Evolutionary conservation across 2,888 invertebrate species (phyloP), one percentile per base, ranked within the genome.

Genomic region (Laothoe populi): DNA sequence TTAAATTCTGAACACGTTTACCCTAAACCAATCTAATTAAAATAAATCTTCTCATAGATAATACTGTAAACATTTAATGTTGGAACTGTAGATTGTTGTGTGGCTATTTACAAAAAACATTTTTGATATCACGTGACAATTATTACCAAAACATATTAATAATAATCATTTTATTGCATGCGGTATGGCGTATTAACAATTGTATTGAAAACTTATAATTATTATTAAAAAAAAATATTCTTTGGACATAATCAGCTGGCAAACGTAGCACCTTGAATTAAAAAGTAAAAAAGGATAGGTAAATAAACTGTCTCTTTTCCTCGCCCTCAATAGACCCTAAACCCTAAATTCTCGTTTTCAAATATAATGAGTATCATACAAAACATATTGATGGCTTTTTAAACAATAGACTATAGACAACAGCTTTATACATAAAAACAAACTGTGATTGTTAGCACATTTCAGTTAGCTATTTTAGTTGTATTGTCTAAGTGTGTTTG

Each of bases 1-100:
- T 53, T 53, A 53, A 53, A 35, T 53, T 53, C 53, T 35, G 11
- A 35, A 35, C 53, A 19, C 53, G 11, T 53, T 35, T 35, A 53
- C 53, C 31, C 53, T 35, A 35, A 53, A 53, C 49, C 8, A 26
- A 16, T 19, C 53, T 8, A 13, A 49, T 49, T 26, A 24, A 16
- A 19, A 44, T 38, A 44, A 8, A 44, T 44, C 44, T 44, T 19
- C 42, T 16, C 1, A 16, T 5, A 31, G 16, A 42, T 16, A 42
- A n/a, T 4, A 13, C 4, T 1, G 16, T 40, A 40, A 40, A 40
- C n/a, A 40, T 42, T 42, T 16, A 42, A 4, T 31, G 8, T 4
- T 31, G n/a, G n/a, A n/a, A n/a, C n/a, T n/a, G n/a, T n/a, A n/a
- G n/a, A n/a, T n/a, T n/a, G n/a, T n/a, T n/a, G n/a, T n/a, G n/a